Base-by-base conservation (phyloP, 1,140 invertebrate genomes). In the Papilio machaon region DNA sequence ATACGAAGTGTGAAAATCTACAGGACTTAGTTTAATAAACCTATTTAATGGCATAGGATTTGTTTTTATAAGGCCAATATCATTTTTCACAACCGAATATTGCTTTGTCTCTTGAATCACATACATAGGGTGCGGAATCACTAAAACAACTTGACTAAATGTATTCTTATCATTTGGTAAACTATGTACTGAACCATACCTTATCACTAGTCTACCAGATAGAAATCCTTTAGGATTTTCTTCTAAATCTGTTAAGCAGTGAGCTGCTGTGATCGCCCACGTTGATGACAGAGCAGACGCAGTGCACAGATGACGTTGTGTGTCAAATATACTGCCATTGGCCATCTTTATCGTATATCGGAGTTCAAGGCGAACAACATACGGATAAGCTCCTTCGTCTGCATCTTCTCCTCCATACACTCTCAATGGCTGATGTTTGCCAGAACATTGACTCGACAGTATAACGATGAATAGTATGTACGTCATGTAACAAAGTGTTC, bases 61-160 rank as follows among this genome's bases (percentile, higher is more conserved):
- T 17, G 77, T 67, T 47, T 79, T 64, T 23, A 79, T 19, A 79
- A 79, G 54, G 8, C 77, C 77, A 46, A 79, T 79, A 47, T 79
- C 77, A 23, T 79, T 60, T n/a, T 79, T 64, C 1, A 64, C 10
- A 6, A 10, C 8, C 11, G 19, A 9, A 1, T 15, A 10, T 10
- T 2, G 7, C 7, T 2, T 23, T 1, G 10, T 19, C 46, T n/a
- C 19, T 49, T 46, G 73, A 46, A 17, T 6, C 3, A 35, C 23
- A 46, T 13, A 76, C 74, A 30, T 17, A 52, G 47, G 74, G 15
- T 76, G 74, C 49, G 47, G 23, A 30, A 76, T 76, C 9, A 49
- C 17, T 47, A 15, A 23, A 30, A 76, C n/a, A 49, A 76, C 74
- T 15, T 76, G 2, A 52, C 74, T 76, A 11, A 76, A 76, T 30